These are phyloP conservation scores for Synanthedon tipuliformis DNA, from an alignment of 2,888 invertebrate genomes.

Conservation along the genomic window DNA sequence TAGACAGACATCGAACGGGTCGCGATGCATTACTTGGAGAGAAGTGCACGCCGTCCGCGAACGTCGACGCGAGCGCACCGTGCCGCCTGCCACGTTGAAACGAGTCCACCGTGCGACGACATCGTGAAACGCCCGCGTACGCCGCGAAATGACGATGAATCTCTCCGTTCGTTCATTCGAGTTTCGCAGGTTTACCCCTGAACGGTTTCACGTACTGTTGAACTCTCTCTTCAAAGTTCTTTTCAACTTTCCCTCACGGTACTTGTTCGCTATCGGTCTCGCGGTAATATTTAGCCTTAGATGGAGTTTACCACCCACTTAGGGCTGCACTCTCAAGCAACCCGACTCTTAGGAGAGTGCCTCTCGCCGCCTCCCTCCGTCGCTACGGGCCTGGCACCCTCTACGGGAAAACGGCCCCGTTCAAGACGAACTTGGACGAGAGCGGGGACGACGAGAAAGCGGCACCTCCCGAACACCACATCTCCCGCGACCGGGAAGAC, in stretches of 20 bases:
- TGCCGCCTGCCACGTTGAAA: background rate
- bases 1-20: background rate
- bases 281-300: background rate
- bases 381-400: constrained; percentile 56
- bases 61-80: background rate
- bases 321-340: background rate
- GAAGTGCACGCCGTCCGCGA: background rate
- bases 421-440: background rate
- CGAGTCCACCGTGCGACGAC: background rate
- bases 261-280: background rate
- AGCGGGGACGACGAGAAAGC: background rate
- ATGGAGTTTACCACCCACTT: background rate
- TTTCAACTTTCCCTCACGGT: background rate
- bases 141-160: background rate
- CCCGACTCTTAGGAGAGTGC: constrained; percentile 2
- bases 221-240: background rate
- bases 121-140: background rate
- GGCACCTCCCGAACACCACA: background rate
- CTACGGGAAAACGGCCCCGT: constrained; percentile 16
- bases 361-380: constrained; percentile 15
- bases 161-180: background rate
- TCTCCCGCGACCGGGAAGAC: background rate
- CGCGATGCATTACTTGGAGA: background rate
- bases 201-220: background rate
- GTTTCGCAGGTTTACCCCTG: background rate